Conservation (phyloP, 2,888 invertebrate genomes). For the Lissocephala sabroskyi region DNA sequence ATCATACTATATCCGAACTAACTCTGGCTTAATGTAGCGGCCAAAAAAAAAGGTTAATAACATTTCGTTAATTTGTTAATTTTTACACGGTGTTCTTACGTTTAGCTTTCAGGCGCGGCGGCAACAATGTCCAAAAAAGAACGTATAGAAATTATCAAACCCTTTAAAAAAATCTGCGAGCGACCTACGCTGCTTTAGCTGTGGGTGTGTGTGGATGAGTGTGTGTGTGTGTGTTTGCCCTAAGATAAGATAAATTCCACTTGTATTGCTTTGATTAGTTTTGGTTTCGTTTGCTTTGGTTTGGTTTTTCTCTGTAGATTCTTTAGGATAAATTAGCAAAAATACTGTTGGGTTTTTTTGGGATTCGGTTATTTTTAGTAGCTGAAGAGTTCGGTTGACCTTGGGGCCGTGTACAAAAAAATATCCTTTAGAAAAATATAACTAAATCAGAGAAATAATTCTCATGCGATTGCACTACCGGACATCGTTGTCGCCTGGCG, state of each 20-base stretch:
- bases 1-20: conserved; percentile 25
- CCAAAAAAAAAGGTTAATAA: conserved; percentile 20
- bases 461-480: conserved; percentile 74
- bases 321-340: conserved; percentile 20
- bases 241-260: conserved; percentile 16
- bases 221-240: no score
- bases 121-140: conserved; percentile 56
- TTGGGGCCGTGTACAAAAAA: conserved; percentile 38
- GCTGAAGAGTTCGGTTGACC: conserved; percentile 22
- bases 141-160: no score
- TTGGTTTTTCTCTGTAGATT: no score
- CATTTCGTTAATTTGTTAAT: conserved; percentile 15
- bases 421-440: conserved; percentile 62
- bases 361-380: conserved; percentile 10
- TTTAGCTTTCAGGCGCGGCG: conserved; percentile 59
- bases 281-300: conserved; percentile 7
- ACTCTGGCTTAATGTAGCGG: conserved; percentile 33
- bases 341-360: conserved; percentile 27
- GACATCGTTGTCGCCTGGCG: conserved; percentile 73
- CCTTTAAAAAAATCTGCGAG: conserved; percentile 3
- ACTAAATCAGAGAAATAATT: conserved; percentile 74
- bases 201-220: no score
- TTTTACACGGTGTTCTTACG: conserved; percentile 30
- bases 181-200: not conserved
- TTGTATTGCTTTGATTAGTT: conserved; percentile 33